Base-by-base conservation (phyloP, 1,140 invertebrate species). In the Ylistrum balloti region DNA sequence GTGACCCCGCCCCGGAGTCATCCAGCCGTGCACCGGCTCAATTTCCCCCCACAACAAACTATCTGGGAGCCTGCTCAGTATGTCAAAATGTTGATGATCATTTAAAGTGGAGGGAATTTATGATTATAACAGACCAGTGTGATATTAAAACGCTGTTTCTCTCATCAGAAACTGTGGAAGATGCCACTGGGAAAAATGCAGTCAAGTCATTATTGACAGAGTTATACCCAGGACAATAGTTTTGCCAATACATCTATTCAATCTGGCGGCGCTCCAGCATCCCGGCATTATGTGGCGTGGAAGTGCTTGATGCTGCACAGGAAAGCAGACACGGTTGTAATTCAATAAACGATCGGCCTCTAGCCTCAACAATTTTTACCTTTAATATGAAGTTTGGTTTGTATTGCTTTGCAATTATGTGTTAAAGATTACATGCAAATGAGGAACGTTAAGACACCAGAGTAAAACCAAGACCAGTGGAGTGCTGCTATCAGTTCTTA, bases 61-160 rank as follows among this genome's bases (percentile, higher is more conserved):
- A 86, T 86, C 86, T 34, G 86, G 86, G 13, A 86, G 28, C 33
- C 33, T 35, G 33, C 41, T 45, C 33, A 33, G 5, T 34, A 90
- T 87, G 86, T 87, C 89, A 90, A 87, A 90, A 87, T 87, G 48
- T 33, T 48, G 45, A 33, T 33, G 86, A 45, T 86, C 86, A 86
- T 86, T 89, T 74, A 56, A 87, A 90, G 86, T 87, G 89, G 87
- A 41, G 74, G 85, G 35, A 90, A 90, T 90, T 88, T 90, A 90
- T 28, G 90, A 88, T 90, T 88, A 88, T 88, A 48, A 90, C 90
- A 90, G 87, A 33, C 34, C 33, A 86, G 41, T 90, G 91, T 41
- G 91, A 90, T 90, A 91, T 91, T 88, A 91, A 90, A 90, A 88
- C 87, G 45, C 89, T 91, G 85, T 88, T 90, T 86, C 90, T 86